Percentiles rank a stretch among this genome's conserved stretches.
These are phyloP conservation scores for Rhabdornis inornatus DNA, from an alignment of 2,113 vertebrate genomes.

Conservation along the genomic window DNA sequence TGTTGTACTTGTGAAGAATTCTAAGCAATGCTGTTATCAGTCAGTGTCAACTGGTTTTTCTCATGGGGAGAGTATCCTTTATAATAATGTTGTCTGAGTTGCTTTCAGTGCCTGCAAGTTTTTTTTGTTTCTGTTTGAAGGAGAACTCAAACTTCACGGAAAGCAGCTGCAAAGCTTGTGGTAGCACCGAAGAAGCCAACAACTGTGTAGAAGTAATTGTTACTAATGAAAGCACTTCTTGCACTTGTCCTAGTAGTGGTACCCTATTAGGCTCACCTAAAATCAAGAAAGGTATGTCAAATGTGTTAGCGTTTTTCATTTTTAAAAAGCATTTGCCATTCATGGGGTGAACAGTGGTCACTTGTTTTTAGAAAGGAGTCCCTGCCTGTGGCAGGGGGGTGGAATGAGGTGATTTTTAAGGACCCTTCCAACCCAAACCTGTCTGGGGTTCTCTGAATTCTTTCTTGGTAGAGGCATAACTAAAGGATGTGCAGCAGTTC, in stretches of 20 bases:
- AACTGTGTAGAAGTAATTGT: conserved; percentile 80
- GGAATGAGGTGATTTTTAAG: neutral
- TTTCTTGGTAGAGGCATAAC: neutral
- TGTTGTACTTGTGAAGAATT: neutral
- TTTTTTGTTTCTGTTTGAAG: conserved; percentile 62
- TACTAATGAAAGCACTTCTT: conserved; percentile 80
- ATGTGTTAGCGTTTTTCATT: neutral
- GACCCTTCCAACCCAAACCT: neutral
- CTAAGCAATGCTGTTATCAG: neutral
- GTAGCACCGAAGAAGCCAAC: conserved; percentile 74
- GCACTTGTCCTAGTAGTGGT: conserved; percentile 82
- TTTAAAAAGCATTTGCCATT: neutral
- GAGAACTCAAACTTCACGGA: conserved; percentile 80
- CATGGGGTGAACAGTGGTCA: neutral
- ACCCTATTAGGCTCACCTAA: conserved; percentile 84
- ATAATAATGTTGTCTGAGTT: neutral
- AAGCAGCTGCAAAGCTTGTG: conserved; percentile 85
- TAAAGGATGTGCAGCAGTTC: neutral
- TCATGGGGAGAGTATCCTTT: neutral
- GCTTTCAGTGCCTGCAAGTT: neutral
- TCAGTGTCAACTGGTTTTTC: neutral
- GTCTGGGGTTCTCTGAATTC: neutral
- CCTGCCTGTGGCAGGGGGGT: neutral
- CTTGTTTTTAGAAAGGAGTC: neutral
- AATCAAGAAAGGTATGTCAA: conserved; percentile 84